Evolutionary conservation across 2,797 vertebrate genomes (phyloP).

Genomic region (Muraenolepis orangiensis): DNA sequence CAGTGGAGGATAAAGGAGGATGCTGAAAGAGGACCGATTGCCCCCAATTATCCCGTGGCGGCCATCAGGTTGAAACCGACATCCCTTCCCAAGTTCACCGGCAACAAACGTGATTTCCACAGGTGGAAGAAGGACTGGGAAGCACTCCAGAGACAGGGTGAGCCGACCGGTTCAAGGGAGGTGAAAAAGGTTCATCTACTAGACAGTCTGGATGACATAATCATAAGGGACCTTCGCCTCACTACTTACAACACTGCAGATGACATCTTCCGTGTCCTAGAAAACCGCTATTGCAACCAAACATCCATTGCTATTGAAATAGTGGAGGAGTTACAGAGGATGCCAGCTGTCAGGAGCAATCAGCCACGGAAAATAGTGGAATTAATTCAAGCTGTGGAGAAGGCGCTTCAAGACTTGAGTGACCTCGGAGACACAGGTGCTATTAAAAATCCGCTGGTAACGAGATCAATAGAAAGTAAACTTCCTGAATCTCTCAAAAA

Average conservation of each 20-base stretch:
- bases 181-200: conserved; percentile 37
- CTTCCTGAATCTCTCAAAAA: no score
- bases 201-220: conserved; percentile 16
- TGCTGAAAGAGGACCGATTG: background rate
- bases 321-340: conserved; percentile 30
- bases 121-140: conserved; percentile 13
- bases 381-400: conserved; percentile 25
- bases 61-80: conserved; percentile 19
- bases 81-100: conserved; percentile 12
- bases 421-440: no score
- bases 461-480: no score
- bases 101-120: conserved; percentile 11
- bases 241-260: conserved; percentile 14
- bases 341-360: conserved; percentile 16
- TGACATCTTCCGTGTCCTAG: conserved; percentile 29
- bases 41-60: background rate
- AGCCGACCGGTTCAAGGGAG: conserved; percentile 17
- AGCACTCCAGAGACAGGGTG: conserved; percentile 13
- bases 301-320: conserved; percentile 24
- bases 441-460: no score
- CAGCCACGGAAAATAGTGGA: conserved; percentile 27
- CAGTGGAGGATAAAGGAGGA: conserved; percentile 5
- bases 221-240: conserved; percentile 5
- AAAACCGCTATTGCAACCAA: conserved; percentile 23
- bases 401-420: no score